phyloP scores from a whole-genome alignment of 2,797 vertebrate species.

The Siniperca obscura region DNA sequence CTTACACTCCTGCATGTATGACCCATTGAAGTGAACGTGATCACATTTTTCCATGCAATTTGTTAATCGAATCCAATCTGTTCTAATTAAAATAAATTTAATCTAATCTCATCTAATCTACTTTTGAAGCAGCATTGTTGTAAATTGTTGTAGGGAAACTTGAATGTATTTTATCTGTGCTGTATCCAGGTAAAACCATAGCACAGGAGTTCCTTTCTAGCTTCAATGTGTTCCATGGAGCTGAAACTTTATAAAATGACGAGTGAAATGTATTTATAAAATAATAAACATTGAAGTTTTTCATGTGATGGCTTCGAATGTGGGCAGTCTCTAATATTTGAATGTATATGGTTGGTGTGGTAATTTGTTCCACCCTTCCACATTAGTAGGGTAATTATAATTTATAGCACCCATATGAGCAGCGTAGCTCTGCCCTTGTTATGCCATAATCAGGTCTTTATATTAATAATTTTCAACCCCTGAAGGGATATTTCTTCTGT shows the following conservation, averaged over 20 bases:
- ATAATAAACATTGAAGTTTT: not conserved
- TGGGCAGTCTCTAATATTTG: conserved; percentile 7
- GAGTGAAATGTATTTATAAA: not conserved
- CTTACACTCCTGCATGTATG: not conserved
- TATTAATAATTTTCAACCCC: conserved; percentile 47
- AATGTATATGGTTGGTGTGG: not conserved
- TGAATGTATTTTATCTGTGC: not conserved
- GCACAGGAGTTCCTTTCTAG: not conserved
- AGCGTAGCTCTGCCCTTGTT: conserved; percentile 37
- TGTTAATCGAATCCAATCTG: conserved; percentile 34
- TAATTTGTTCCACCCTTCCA: conserved; percentile 45
- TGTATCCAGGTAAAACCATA: not conserved
- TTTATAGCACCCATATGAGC: conserved; percentile 36
- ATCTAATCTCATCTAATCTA: conserved; percentile 11
- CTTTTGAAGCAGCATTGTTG: not conserved
- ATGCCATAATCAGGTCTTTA: conserved; percentile 49
- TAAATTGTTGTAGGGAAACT: not conserved
- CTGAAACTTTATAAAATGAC: not conserved
- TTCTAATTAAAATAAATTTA: conserved; percentile 13
- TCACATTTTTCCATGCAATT: conserved; percentile 25
- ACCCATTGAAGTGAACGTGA: conserved; percentile 34
- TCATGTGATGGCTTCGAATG: not conserved
- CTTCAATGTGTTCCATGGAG: not conserved
- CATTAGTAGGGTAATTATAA: conserved; percentile 47
- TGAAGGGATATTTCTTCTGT: conserved; percentile 40